Evolutionary conservation across 2,888 invertebrate species (phyloP), one percentile per base, ranked within the genome.

Genomic region (Xestia sexstrigata): DNA sequence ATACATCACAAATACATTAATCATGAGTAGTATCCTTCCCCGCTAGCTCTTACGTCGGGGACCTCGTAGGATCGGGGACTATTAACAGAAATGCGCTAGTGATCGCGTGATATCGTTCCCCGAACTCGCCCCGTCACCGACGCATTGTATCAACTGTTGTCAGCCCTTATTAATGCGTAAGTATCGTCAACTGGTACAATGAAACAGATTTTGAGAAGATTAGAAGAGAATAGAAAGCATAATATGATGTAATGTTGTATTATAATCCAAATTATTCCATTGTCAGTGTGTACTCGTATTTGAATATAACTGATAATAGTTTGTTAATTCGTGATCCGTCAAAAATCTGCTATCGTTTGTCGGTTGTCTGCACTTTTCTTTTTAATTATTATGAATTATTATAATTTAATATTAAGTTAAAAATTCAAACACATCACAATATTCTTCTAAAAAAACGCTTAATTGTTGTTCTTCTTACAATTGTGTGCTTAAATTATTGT

Each of bases 71-170:
- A 91, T 91, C 89, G 90, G 91, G 91, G 86, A 90, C 93, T 93
- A 95, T 95, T 95, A 94, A 93, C 94, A 93, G 93, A 94, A 95
- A 94, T 91, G 91, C 91, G 92, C 88, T 89, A 89, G 93, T 90
- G 94, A 95, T 95, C 93, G 93, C 88, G 85, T 92, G 94, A 94
- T 93, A 94, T 88, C 91, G 89, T 90, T 91, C 93, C 93, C 88
- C 87, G 84, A 87, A 90, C 84, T 89, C 88, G 91, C 91, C 91
- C 89, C 92, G 93, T 92, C 94, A 92, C 92, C 89, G 90, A 84
- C 91, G 87, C 89, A 91, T 90, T 92, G 90, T 92, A 87, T 86
- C 89, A 87, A 88, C 87, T 89, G 80, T 82, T 85, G 87, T 85
- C 87, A 81, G 55, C 84, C 79, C 71, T 76, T 78, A 84, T 78